A percentile compares a stretch with the other conserved stretches of the same genome.
Evolutionary conservation across 2,888 invertebrate genomes (phyloP).

Genomic region (Seira sanloemensis): DNA sequence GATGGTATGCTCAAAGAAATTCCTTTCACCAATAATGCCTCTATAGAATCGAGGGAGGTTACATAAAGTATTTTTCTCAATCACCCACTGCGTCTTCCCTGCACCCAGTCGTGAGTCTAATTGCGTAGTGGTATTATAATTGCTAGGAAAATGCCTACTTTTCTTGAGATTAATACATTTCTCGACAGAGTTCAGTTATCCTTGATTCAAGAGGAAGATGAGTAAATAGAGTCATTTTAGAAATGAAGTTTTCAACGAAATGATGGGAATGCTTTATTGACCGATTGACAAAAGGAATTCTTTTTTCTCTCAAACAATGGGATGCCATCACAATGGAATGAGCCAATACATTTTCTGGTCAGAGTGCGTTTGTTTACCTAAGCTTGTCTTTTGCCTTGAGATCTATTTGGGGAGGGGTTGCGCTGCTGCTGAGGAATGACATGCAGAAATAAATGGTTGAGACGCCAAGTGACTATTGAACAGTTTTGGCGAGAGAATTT

Average conservation of each 20-base stretch:
- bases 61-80: not conserved
- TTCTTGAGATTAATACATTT: not conserved
- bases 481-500: too few relatives aligned
- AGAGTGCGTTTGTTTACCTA: too few relatives aligned
- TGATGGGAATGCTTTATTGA: too few relatives aligned
- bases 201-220: too few relatives aligned
- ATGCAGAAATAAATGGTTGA: constrained; percentile 37
- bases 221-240: not conserved
- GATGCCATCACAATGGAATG: too few relatives aligned
- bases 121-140: not conserved
- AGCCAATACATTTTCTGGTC: too few relatives aligned
- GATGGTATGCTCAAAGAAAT: not conserved
- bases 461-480: constrained; percentile 8
- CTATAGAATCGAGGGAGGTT: not conserved
- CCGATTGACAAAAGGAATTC: too few relatives aligned
- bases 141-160: not conserved
- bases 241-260: too few relatives aligned
- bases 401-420: too few relatives aligned
- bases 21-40: not conserved
- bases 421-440: constrained; percentile 21
- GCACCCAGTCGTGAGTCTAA: not conserved
- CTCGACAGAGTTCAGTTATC: not conserved
- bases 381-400: too few relatives aligned
- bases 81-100: not conserved
- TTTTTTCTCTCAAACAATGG: too few relatives aligned